Conservation (phyloP, 1,140 invertebrate genomes). For the Drosophila santomea region DNA sequence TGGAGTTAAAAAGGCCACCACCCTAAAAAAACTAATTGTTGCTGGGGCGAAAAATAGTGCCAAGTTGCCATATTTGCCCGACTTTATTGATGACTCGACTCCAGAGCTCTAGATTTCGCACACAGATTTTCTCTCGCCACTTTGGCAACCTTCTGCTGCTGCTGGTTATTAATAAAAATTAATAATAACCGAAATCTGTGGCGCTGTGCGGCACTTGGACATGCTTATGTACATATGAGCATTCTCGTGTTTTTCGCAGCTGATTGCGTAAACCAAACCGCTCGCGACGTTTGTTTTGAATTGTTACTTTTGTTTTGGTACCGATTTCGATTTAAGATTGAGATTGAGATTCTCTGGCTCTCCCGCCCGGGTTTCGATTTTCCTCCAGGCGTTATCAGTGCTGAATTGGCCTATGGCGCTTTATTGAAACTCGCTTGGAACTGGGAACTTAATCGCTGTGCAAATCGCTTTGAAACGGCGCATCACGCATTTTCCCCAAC, state of each 20-base stretch:
- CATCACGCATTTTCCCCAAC: conserved; percentile 17
- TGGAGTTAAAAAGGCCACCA: neutral
- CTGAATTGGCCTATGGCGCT: conserved; percentile 45
- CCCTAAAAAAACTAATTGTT: conserved; percentile 21
- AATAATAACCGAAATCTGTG: conserved; percentile 31
- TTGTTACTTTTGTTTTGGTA: conserved; percentile 77
- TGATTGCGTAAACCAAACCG: conserved; percentile 61
- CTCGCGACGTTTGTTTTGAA: conserved; percentile 67
- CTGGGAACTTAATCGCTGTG: conserved; percentile 27
- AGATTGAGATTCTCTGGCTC: conserved; percentile 6
- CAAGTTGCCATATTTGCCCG: conserved; percentile 13
- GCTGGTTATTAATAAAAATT: conserved; percentile 51
- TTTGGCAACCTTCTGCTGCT: conserved; percentile 30
- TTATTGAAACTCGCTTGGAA: conserved; percentile 5
- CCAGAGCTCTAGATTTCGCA: conserved; percentile 1
- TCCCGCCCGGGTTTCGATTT: neutral
- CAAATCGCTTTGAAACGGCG: conserved; percentile 19
- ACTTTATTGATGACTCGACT: conserved; percentile 24
- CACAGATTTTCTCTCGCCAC: conserved; percentile 7
- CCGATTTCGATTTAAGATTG: conserved; percentile 29
- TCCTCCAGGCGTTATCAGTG: conserved; percentile 42
- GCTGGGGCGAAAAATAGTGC: conserved; percentile 21
- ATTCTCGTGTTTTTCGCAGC: conserved; percentile 50
- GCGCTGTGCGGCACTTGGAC: neutral
- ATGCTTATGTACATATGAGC: neutral